Conservation (phyloP, 2,797 vertebrate genomes). For the Pseudomugil tenellus region DNA sequence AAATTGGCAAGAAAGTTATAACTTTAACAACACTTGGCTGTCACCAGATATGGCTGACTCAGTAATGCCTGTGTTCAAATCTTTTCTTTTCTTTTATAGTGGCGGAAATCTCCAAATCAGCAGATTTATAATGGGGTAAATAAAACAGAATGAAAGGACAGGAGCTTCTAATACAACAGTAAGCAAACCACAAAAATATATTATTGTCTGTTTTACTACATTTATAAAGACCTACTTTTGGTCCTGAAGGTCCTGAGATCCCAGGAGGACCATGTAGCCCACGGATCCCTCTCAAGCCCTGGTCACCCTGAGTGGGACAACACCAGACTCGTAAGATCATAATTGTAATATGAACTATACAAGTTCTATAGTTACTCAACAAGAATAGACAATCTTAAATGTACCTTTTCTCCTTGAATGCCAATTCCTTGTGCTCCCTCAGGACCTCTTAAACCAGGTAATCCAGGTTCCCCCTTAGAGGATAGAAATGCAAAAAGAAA, state of each 20-base stretch:
- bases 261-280: slow-evolving; percentile 89
- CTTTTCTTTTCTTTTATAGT: background rate
- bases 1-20: slow-evolving; percentile 27
- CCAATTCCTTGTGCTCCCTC: slow-evolving; percentile 88
- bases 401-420: slow-evolving; percentile 90
- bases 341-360: slow-evolving; percentile 6
- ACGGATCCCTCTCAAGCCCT: slow-evolving; percentile 89
- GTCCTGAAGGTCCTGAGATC: slow-evolving; percentile 85
- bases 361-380: background rate
- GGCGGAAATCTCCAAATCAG: slow-evolving; percentile 17
- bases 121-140: background rate
- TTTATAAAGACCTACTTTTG: slow-evolving; percentile 82
- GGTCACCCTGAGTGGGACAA: slow-evolving; percentile 85
- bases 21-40: slow-evolving; percentile 3
- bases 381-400: background rate
- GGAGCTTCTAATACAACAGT: background rate
- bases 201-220: background rate
- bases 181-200: slow-evolving; percentile 6
- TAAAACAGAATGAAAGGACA: background rate
- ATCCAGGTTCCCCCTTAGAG: slow-evolving; percentile 87
- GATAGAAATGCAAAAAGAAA: slow-evolving; percentile 9
- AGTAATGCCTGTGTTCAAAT: slow-evolving; percentile 23
- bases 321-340: slow-evolving; percentile 13
- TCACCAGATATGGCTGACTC: slow-evolving; percentile 10
- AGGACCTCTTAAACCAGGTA: slow-evolving; percentile 84